Evolutionary conservation across 1,140 invertebrate species (phyloP).

Genomic region (Tribolium castaneum): DNA sequence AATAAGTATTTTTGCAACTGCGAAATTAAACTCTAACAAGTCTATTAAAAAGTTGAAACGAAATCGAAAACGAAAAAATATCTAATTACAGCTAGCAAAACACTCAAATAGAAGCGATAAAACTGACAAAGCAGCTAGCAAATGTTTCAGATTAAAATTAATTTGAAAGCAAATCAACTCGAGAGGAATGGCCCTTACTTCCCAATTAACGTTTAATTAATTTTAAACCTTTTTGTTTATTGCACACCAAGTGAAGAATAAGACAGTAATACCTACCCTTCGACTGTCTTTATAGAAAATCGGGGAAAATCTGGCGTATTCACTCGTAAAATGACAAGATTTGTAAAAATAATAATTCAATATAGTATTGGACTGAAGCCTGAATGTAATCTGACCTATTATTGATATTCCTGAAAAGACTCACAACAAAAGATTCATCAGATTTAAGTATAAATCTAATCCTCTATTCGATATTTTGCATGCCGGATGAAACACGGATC

Average conservation of each 20-base stretch:
- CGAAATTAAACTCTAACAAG: not conserved
- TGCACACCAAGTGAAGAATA: not conserved
- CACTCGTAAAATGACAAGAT: not conserved
- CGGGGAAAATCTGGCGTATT: not conserved
- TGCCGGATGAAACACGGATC: not conserved
- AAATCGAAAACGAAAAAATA: not conserved
- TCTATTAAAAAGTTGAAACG: not conserved
- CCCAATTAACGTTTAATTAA: not conserved
- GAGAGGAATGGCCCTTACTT: not conserved
- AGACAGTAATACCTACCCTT: not conserved
- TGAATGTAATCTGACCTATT: not conserved
- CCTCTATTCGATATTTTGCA: slow-evolving; percentile 24
- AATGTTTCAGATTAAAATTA: not conserved
- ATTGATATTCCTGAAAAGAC: slow-evolving; percentile 1
- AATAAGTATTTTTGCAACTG: not conserved
- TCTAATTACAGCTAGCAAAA: not conserved
- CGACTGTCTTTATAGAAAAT: slow-evolving; percentile 18
- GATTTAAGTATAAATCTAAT: slow-evolving; percentile 20
- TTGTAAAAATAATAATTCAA: slow-evolving; percentile 33
- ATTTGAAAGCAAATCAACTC: not conserved
- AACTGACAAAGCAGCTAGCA: not conserved
- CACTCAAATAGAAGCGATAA: not conserved
- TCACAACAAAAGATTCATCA: not conserved
- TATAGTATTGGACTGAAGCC: not conserved
- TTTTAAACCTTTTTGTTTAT: not conserved